These are phyloP conservation scores for Neodiprion fabricii DNA, from an alignment of 1,140 invertebrate species.

Conservation along the genomic window DNA sequence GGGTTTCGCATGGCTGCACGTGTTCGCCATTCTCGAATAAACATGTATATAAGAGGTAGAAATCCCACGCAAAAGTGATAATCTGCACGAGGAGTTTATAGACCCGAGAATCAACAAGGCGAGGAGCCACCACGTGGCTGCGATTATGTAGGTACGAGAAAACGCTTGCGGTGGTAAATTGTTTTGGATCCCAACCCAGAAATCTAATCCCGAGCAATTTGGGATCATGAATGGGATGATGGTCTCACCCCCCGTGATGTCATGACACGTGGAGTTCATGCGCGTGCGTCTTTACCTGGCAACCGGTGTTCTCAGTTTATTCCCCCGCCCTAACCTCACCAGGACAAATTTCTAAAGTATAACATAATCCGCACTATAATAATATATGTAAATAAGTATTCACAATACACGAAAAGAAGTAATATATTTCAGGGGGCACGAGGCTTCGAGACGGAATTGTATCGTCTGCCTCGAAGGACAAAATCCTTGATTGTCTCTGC, in stretches of 20 bases:
- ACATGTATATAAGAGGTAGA: neutral
- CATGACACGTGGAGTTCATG: neutral
- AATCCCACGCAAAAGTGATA: neutral
- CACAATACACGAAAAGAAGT: no score
- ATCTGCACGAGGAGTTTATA: neutral
- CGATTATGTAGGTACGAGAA: neutral
- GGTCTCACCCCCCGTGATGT: neutral
- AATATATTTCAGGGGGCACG: no score
- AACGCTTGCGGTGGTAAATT: neutral
- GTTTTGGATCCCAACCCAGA: neutral
- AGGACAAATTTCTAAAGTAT: no score
- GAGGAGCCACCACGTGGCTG: neutral
- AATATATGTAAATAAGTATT: no score
- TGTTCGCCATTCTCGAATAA: neutral
- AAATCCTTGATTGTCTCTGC: neutral
- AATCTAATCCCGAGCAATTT: no score
- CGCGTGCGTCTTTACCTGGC: no score
- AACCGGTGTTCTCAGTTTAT: no score
- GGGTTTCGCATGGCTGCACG: neutral
- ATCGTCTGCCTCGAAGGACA: constrained; percentile 17
- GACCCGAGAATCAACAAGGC: neutral
- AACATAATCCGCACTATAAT: no score
- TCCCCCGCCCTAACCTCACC: no score
- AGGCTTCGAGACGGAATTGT: neutral
- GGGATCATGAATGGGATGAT: neutral